phyloP scores from a whole-genome alignment of 2,888 invertebrate species.

The Drosophila nr. perissopoda region DNA sequence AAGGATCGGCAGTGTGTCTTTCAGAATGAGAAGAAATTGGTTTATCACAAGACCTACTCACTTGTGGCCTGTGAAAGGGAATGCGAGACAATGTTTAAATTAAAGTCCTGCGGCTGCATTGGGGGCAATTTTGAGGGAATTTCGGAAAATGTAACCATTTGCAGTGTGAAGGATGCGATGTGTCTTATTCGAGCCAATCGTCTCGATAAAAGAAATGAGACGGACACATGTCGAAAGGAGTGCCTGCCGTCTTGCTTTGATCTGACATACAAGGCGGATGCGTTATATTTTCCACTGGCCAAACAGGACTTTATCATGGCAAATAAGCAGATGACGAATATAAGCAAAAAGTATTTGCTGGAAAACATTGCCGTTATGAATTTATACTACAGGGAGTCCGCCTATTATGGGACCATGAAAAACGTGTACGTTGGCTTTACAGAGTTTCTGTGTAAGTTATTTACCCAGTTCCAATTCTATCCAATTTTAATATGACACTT shows the following conservation, averaged over 20 bases:
- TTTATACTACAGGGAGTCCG: conserved; percentile 90
- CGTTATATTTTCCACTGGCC: conserved; percentile 86
- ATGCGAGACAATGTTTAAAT: conserved; percentile 85
- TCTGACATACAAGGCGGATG: conserved; percentile 88
- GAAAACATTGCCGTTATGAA: conserved; percentile 91
- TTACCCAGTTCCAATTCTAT: too few relatives aligned
- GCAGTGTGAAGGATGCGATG: conserved; percentile 40
- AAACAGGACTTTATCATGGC: conserved; percentile 66
- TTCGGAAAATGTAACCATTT: conserved; percentile 86
- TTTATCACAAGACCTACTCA: conserved; percentile 86
- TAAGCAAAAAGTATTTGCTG: conserved; percentile 65
- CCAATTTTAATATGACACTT: not conserved
- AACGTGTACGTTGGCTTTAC: conserved; percentile 92
- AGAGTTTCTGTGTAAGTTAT: conserved; percentile 91
- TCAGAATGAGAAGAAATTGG: conserved; percentile 88
- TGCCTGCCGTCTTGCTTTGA: conserved; percentile 90
- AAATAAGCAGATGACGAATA: conserved; percentile 60
- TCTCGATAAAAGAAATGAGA: conserved; percentile 13
- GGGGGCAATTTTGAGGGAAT: conserved; percentile 85
- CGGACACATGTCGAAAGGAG: conserved; percentile 84
- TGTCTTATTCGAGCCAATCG: conserved; percentile 55
- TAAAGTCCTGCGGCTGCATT: conserved; percentile 73
- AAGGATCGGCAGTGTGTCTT: conserved; percentile 90
- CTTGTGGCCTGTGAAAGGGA: conserved; percentile 86
- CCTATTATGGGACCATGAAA: conserved; percentile 90